These are phyloP conservation scores for Unio pictorum DNA, from an alignment of 2,888 invertebrate species.

Conservation along the genomic window DNA sequence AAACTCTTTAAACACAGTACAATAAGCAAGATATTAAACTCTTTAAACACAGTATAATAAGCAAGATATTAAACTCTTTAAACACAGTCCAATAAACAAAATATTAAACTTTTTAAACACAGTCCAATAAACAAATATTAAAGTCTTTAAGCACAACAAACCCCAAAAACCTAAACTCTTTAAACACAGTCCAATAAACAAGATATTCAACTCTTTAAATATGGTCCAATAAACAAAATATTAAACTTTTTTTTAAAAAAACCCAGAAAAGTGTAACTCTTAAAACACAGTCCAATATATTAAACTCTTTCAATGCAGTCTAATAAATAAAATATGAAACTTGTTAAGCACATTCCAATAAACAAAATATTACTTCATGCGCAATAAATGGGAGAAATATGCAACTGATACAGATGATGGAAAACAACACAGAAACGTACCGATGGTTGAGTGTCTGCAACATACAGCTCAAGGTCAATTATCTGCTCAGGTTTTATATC, in stretches of 20 bases:
- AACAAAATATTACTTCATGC: background rate
- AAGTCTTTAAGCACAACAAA: too few species aligned
- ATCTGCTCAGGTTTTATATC: constrained; percentile 68
- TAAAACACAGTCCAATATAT: too few species aligned
- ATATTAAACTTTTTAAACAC: too few species aligned
- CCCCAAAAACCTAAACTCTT: too few species aligned
- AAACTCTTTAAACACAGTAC: too few species aligned
- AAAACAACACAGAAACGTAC: constrained; percentile 47
- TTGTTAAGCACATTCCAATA: background rate
- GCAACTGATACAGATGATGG: background rate
- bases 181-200: background rate
- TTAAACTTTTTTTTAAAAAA: too few species aligned
- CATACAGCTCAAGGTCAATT: constrained; percentile 73
- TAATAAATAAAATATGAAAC: background rate
- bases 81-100: too few species aligned
- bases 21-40: too few species aligned
- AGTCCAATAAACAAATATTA: too few species aligned
- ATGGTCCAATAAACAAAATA: background rate
- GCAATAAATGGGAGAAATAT: background rate
- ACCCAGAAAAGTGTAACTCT: too few species aligned
- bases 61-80: too few species aligned
- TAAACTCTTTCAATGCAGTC: background rate
- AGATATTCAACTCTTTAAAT: background rate
- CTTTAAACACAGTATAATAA: too few species aligned
- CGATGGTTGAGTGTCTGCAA: constrained; percentile 73